Percentiles rank a stretch among this genome's conserved stretches.
Conservation (phyloP, 2,113 vertebrate species). For the Callopanchax toddi region DNA sequence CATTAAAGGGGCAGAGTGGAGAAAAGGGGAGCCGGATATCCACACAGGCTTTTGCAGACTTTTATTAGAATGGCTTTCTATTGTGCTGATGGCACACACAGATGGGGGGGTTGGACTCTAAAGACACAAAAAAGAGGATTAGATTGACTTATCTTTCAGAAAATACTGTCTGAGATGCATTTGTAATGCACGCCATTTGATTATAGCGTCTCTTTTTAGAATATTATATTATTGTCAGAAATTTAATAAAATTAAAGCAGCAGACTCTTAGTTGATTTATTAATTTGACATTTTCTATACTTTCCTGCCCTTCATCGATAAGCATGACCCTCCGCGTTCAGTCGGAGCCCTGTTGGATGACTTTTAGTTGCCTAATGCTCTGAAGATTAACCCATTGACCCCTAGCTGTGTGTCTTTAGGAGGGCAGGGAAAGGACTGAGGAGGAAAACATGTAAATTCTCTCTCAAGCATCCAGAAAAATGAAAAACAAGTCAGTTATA, state of each 20-base stretch:
- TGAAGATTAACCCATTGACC: constrained; percentile 71
- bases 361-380: constrained; percentile 50
- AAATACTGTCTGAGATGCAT: constrained; percentile 43
- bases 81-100: constrained; percentile 60
- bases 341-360: constrained; percentile 51
- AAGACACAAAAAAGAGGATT: constrained; percentile 55
- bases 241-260: too few relatives aligned
- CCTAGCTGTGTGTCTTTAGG: constrained; percentile 50
- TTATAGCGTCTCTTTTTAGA: too few relatives aligned
- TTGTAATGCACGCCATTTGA: too few relatives aligned
- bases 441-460: too few relatives aligned
- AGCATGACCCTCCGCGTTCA: constrained; percentile 42
- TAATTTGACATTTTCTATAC: not conserved
- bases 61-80: constrained; percentile 61
- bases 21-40: constrained; percentile 67
- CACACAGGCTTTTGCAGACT: constrained; percentile 55
- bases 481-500: too few relatives aligned
- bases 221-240: too few relatives aligned
- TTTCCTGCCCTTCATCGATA: constrained; percentile 41
- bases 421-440: not conserved
- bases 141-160: constrained; percentile 50
- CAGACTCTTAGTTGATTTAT: not conserved
- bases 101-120: constrained; percentile 41
- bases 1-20: constrained; percentile 54
- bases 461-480: too few relatives aligned